phyloP scores from a whole-genome alignment of 64 coral and sea anemone genomes.

The Acropora tenuis region DNA sequence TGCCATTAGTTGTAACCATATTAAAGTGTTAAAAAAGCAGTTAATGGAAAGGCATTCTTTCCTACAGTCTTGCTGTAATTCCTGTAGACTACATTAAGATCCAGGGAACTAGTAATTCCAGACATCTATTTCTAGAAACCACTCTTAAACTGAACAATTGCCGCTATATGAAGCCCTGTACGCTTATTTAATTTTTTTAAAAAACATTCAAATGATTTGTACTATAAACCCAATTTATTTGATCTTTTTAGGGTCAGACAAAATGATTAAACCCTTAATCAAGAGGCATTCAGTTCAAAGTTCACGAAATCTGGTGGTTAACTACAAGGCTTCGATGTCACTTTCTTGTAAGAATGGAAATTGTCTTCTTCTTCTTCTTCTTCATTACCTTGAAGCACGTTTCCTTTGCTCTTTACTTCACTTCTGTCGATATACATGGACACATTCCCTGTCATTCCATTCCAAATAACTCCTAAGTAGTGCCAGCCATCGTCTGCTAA shows the following conservation, averaged over 20 bases:
- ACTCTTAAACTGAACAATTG: not conserved
- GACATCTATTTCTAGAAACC: constrained; percentile 5
- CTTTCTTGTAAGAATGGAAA: not conserved
- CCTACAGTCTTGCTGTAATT: not conserved
- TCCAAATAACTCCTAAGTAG: constrained; percentile 58
- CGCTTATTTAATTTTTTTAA: too few relatives aligned
- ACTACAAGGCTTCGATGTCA: not conserved
- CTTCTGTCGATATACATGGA: constrained; percentile 44
- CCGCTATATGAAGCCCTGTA: not conserved
- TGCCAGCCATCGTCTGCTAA: constrained; percentile 64
- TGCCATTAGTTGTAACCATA: not conserved
- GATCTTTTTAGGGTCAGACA: not conserved
- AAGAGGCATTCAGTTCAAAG: not conserved
- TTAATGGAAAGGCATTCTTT: not conserved
- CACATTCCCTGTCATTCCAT: constrained; percentile 5
- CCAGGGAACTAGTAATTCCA: not conserved
- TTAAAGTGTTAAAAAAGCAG: not conserved
- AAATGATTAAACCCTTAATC: not conserved
- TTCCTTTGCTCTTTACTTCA: not conserved
- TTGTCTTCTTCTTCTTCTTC: not conserved
- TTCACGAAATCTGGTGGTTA: not conserved
- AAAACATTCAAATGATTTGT: not conserved
- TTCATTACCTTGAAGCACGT: constrained; percentile 37
- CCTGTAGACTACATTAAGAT: not conserved
- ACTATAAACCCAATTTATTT: not conserved